Percentiles rank a stretch among this genome's conserved stretches.
Evolutionary conservation across 2,888 invertebrate genomes (phyloP).

Genomic region (Cantharis rufa): DNA sequence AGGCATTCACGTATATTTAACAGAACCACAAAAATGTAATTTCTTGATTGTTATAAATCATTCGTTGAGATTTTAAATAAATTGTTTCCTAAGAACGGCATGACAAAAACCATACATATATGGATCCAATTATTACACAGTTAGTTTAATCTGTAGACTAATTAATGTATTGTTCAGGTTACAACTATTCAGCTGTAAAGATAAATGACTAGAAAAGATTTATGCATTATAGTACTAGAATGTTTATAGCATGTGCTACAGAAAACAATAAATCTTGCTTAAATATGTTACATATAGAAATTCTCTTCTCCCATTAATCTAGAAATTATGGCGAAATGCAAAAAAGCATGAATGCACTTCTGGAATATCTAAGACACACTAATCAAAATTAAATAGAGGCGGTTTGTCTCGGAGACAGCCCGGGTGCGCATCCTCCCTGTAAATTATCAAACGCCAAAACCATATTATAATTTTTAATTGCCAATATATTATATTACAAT

Average conservation of each 20-base stretch:
- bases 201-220: not conserved
- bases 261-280: not conserved
- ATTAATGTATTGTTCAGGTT: not conserved
- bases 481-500: too few species aligned
- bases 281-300: not conserved
- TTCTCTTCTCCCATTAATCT: not conserved
- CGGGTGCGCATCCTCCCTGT: too few species aligned
- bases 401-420: not conserved
- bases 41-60: not conserved
- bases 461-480: too few species aligned
- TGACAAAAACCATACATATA: not conserved
- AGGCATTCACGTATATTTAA: not conserved
- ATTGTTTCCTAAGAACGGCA: not conserved
- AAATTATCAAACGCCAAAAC: too few species aligned
- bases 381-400: not conserved
- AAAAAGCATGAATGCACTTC: not conserved
- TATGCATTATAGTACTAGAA: not conserved
- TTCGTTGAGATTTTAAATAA: not conserved
- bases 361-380: not conserved
- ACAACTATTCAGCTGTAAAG: not conserved
- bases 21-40: not conserved
- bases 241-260: not conserved
- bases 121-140: not conserved
- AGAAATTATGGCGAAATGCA: not conserved
- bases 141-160: not conserved